Conservation (phyloP, 2,888 invertebrate genomes). For the Clostera curtula region DNA sequence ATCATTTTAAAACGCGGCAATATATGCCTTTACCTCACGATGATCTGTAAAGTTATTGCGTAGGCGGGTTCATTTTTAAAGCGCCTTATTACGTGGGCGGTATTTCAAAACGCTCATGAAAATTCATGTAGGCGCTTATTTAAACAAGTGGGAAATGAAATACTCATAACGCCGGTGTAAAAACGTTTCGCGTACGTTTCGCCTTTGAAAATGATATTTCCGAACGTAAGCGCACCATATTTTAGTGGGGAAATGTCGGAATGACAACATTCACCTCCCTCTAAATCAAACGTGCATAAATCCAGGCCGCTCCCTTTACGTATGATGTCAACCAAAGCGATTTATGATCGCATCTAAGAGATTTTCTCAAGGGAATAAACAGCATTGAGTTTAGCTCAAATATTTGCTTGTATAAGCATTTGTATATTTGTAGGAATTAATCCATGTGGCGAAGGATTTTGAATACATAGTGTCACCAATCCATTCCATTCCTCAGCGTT, state of each 20-base stretch:
- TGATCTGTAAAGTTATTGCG: neutral
- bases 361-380: conserved; percentile 62
- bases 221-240: conserved; percentile 35
- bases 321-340: conserved; percentile 70
- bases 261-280: conserved; percentile 50
- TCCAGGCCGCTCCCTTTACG: conserved; percentile 63
- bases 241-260: conserved; percentile 34
- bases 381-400: conserved; percentile 46
- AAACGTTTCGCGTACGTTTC: conserved; percentile 17
- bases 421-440: neutral
- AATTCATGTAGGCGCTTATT: conserved; percentile 24
- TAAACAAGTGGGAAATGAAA: conserved; percentile 21
- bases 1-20: neutral
- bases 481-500: no score
- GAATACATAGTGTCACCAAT: no score
- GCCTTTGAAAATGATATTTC: conserved; percentile 33
- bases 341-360: conserved; percentile 68
- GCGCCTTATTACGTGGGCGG: conserved; percentile 16
- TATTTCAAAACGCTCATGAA: conserved; percentile 24
- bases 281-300: conserved; percentile 70
- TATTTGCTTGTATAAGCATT: conserved; percentile 21
- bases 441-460: no score
- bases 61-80: conserved; percentile 17
- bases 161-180: conserved; percentile 16
- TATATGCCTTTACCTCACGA: neutral